Evolutionary conservation across 2,797 vertebrate genomes (phyloP).

Genomic region (Etheostoma nigrum): DNA sequence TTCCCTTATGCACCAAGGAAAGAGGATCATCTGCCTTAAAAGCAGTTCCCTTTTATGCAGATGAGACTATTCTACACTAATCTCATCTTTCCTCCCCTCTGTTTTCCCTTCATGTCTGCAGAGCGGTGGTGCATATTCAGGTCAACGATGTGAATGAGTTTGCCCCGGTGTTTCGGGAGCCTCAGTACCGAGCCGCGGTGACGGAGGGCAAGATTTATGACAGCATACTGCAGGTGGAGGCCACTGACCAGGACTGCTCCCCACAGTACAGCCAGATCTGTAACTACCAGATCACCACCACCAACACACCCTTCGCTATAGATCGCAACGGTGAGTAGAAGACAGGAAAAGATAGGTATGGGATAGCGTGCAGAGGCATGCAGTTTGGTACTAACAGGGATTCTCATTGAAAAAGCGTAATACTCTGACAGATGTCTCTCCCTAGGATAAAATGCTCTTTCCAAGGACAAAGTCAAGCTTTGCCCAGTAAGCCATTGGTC

Average conservation of each 20-base stretch:
- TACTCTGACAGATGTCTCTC: constrained; percentile 53
- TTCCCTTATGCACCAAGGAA: background rate
- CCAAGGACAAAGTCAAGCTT: constrained; percentile 65
- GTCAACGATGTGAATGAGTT: constrained; percentile 98
- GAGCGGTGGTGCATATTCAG: constrained; percentile 97
- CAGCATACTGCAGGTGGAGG: constrained; percentile 96
- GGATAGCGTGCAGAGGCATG: background rate
- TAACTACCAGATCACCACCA: constrained; percentile 93
- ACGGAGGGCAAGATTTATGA: constrained; percentile 96
- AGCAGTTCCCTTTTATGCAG: constrained; percentile 8
- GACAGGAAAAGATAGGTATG: background rate
- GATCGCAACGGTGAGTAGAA: constrained; percentile 93
- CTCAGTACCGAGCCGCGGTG: constrained; percentile 88
- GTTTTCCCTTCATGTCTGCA: constrained; percentile 68
- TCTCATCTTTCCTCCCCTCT: constrained; percentile 8
- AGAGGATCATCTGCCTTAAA: background rate
- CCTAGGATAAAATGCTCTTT: constrained; percentile 42
- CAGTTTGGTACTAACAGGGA: background rate
- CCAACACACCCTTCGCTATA: constrained; percentile 92
- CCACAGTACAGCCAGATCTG: constrained; percentile 98
- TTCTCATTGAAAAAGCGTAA: constrained; percentile 4
- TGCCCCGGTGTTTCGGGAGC: constrained; percentile 92
- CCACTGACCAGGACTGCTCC: constrained; percentile 94
- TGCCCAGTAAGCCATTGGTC: constrained; percentile 54
- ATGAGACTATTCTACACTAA: constrained; percentile 17